Evolutionary conservation across 1,140 invertebrate species (phyloP).

Genomic region (Scaptomyza pallida): DNA sequence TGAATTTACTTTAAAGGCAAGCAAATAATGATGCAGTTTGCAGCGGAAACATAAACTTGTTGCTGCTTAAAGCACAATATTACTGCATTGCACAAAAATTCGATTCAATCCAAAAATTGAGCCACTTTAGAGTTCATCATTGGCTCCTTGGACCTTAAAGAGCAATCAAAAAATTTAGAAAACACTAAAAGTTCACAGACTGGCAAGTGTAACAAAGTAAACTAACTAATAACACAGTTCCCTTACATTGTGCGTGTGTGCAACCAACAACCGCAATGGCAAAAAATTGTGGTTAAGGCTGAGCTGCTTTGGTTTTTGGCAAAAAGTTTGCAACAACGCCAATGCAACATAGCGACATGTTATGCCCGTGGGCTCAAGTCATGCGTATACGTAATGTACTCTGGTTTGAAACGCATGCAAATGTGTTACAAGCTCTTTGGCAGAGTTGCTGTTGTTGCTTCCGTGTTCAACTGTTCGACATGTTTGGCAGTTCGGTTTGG

Average conservation of each 20-base stretch:
- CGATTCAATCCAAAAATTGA: not conserved
- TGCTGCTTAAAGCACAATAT: too few species aligned
- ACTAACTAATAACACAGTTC: not conserved
- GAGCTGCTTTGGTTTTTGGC: slow-evolving; percentile 3
- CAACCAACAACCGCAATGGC: slow-evolving; percentile 10
- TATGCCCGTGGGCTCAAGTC: slow-evolving; percentile 41
- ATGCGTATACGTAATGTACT: slow-evolving; percentile 72
- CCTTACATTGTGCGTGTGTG: not conserved
- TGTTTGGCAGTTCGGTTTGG: slow-evolving; percentile 9
- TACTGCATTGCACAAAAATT: too few species aligned
- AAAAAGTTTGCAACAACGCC: slow-evolving; percentile 7
- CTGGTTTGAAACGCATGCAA: slow-evolving; percentile 1
- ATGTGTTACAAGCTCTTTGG: slow-evolving; percentile 6
- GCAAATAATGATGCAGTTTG: too few species aligned
- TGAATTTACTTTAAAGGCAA: too few species aligned
- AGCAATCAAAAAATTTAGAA: not conserved
- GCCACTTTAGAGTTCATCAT: not conserved
- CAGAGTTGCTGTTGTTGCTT: not conserved
- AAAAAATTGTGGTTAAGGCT: slow-evolving; percentile 15
- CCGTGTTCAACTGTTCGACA: slow-evolving; percentile 17
- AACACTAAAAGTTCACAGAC: not conserved
- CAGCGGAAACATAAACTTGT: too few species aligned
- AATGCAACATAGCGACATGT: slow-evolving; percentile 40
- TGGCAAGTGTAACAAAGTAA: not conserved
- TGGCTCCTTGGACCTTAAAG: not conserved